Conservation (phyloP, 2,888 invertebrate genomes). For the Euzophera pinguis region DNA sequence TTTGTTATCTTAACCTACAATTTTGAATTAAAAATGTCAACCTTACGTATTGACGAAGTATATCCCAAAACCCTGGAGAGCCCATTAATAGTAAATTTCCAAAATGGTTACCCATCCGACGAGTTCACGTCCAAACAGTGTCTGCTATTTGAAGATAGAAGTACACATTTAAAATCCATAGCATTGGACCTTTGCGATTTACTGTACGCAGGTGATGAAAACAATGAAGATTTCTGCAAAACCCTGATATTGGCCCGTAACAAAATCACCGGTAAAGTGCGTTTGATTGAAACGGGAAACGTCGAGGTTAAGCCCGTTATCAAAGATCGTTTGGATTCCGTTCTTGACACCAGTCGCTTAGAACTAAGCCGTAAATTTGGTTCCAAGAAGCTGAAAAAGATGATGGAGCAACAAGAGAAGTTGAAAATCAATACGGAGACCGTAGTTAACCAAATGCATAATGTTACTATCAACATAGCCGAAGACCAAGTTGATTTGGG, state of each 20-base stretch:
- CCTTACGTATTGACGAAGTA: conserved; percentile 52
- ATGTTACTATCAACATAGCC: conserved; percentile 61
- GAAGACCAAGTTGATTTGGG: conserved; percentile 55
- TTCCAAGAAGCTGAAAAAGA: conserved; percentile 80
- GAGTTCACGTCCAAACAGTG: conserved; percentile 41
- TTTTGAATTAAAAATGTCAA: conserved; percentile 36
- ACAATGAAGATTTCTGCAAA: conserved; percentile 41
- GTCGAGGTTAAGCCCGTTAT: conserved; percentile 49
- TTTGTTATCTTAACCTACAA: neutral
- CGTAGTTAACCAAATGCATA: conserved; percentile 78
- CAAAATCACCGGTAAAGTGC: conserved; percentile 54
- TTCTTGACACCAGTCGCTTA: conserved; percentile 44
- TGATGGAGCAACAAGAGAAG: conserved; percentile 80
- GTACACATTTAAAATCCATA: conserved; percentile 35
- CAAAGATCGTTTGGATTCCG: conserved; percentile 31
- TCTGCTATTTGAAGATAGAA: conserved; percentile 36
- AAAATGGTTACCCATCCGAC: conserved; percentile 57
- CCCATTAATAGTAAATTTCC: conserved; percentile 52
- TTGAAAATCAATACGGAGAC: conserved; percentile 79
- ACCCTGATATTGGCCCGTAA: conserved; percentile 53
- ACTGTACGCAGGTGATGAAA: conserved; percentile 56
- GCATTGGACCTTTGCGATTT: conserved; percentile 40
- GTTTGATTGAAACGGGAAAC: conserved; percentile 49
- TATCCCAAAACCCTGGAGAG: conserved; percentile 37
- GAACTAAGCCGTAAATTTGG: conserved; percentile 82